These are phyloP conservation scores for Linnaemya vulpina DNA, from an alignment of 2,888 invertebrate genomes.

Conservation along the genomic window DNA sequence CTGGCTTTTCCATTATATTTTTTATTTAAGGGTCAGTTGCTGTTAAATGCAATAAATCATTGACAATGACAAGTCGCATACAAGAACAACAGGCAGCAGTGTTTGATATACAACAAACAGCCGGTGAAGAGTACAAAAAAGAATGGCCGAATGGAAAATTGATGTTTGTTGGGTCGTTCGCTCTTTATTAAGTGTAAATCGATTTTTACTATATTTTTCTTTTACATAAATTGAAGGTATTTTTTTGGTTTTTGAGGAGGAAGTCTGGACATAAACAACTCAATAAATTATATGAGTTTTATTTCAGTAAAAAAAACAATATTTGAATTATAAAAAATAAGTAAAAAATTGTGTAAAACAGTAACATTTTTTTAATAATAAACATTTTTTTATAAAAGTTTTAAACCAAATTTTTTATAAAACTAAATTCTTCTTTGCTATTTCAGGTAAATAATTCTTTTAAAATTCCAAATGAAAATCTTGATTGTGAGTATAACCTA, in stretches of 20 bases:
- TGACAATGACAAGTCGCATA: constrained; percentile 64
- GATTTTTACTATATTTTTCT: constrained; percentile 45
- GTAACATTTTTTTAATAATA: neutral
- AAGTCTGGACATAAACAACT: neutral
- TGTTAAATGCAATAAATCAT: constrained; percentile 72
- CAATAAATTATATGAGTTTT: neutral
- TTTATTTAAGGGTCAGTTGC: constrained; percentile 62
- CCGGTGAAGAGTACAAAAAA: neutral
- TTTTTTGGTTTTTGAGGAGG: no score
- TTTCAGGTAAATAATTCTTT: neutral
- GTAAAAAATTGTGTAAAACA: neutral
- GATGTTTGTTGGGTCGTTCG: constrained; percentile 40
- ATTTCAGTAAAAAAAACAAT: neutral
- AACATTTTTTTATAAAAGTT: neutral
- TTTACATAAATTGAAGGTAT: constrained; percentile 18
- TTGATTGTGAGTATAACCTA: no score
- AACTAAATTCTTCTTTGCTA: neutral
- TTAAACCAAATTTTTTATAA: neutral
- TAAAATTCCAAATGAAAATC: no score
- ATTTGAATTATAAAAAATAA: neutral
- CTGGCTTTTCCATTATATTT: constrained; percentile 10
- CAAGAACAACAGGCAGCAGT: constrained; percentile 49
- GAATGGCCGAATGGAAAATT: constrained; percentile 38
- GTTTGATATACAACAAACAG: constrained; percentile 11
- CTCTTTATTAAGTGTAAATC: constrained; percentile 31